phyloP scores from a whole-genome alignment of 2,797 vertebrate species.

The Clarias fuscus region DNA sequence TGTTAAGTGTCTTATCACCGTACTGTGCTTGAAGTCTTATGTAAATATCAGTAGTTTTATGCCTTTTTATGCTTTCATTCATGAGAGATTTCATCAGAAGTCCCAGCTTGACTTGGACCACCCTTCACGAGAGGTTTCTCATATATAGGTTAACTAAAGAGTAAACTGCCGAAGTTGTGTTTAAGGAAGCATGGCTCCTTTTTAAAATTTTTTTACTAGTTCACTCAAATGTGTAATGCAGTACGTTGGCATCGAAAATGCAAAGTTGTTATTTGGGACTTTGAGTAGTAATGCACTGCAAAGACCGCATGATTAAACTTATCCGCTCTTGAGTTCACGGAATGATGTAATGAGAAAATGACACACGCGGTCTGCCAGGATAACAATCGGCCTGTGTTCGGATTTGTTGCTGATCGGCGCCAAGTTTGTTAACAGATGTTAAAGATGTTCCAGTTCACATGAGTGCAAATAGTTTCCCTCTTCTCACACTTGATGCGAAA shows the following conservation, averaged over 20 bases:
- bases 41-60: no score
- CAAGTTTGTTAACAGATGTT: background rate
- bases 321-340: background rate
- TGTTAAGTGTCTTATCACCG: no score
- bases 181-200: background rate
- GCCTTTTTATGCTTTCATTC: no score
- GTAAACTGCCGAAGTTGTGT: background rate
- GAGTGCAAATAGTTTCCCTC: background rate
- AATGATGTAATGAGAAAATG: background rate
- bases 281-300: background rate
- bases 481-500: background rate
- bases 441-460: no score
- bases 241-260: background rate
- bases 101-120: no score
- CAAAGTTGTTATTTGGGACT: background rate
- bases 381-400: background rate
- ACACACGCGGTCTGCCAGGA: background rate
- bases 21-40: no score
- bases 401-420: background rate
- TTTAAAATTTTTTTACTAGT: background rate
- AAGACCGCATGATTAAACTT: no score
- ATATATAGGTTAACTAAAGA: background rate
- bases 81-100: no score
- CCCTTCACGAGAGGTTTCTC: background rate
- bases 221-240: background rate